Conservation (phyloP, 2,113 vertebrate genomes). For the Argyrosomus japonicus region DNA sequence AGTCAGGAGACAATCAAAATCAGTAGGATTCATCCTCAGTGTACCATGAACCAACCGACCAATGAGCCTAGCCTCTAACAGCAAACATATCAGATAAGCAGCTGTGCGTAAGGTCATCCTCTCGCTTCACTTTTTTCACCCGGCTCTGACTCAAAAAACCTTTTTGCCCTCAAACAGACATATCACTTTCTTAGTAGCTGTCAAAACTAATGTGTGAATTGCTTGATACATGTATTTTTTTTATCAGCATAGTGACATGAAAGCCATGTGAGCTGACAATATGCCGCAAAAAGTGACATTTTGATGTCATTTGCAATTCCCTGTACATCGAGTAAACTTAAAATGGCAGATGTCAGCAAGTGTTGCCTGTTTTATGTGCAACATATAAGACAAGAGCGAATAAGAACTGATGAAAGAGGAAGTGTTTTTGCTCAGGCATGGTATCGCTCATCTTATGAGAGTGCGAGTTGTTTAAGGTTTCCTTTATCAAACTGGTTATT, state of each 20-base stretch:
- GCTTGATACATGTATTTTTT: not conserved
- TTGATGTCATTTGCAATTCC: not conserved
- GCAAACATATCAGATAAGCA: too few relatives aligned
- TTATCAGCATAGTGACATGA: not conserved
- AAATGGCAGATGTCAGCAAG: constrained; percentile 16
- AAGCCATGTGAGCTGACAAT: not conserved
- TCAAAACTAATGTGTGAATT: not conserved
- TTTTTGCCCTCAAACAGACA: not conserved
- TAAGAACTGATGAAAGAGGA: constrained; percentile 57
- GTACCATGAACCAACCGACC: not conserved
- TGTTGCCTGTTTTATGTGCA: constrained; percentile 39
- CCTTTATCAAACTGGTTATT: not conserved
- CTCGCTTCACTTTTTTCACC: not conserved
- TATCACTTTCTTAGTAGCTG: not conserved
- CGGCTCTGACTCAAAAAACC: not conserved
- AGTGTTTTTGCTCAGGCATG: constrained; percentile 47
- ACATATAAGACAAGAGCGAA: constrained; percentile 6
- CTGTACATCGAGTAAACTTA: not conserved
- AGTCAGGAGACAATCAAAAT: not conserved
- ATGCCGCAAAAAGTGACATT: not conserved
- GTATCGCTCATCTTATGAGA: constrained; percentile 26
- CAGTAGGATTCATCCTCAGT: not conserved
- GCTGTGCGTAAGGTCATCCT: not conserved
- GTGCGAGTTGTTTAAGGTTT: not conserved
- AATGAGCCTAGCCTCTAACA: too few relatives aligned